phyloP scores from a whole-genome alignment of 1,140 invertebrate species.

The Drosophila pruinosa region DNA sequence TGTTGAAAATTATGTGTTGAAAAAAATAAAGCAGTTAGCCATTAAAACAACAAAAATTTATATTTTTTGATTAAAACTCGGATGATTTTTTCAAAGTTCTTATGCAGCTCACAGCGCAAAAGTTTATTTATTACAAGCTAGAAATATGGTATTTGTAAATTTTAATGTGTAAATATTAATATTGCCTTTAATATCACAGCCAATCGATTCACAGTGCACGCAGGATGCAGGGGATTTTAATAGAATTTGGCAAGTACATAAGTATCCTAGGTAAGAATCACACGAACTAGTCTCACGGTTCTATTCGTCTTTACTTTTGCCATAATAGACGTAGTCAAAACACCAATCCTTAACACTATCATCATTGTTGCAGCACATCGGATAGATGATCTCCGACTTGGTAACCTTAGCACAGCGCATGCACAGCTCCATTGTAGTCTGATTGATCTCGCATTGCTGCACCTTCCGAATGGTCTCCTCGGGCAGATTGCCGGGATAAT shows the following conservation, averaged over 20 bases:
- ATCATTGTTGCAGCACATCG: slow-evolving; percentile 83
- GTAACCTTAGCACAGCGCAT: slow-evolving; percentile 84
- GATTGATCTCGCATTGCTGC: slow-evolving; percentile 66
- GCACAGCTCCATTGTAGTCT: slow-evolving; percentile 79
- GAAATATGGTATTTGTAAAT: slow-evolving; percentile 12
- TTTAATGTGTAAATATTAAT: slow-evolving; percentile 36
- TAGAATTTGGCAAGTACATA: slow-evolving; percentile 18
- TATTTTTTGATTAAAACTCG: not conserved
- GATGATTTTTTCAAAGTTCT: not conserved
- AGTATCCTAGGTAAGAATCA: not conserved
- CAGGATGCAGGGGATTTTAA: slow-evolving; percentile 18
- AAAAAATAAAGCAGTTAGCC: no score
- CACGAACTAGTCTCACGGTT: not conserved
- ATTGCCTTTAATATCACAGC: slow-evolving; percentile 67
- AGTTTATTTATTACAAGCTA: slow-evolving; percentile 51
- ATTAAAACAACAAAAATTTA: no score
- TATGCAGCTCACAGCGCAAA: not conserved
- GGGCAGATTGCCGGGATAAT: slow-evolving; percentile 63
- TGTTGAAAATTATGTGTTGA: no score
- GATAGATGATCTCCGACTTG: slow-evolving; percentile 83
- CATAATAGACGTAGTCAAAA: slow-evolving; percentile 71
- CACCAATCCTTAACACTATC: slow-evolving; percentile 83
- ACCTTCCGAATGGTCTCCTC: slow-evolving; percentile 67
- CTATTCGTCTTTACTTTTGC: slow-evolving; percentile 34
- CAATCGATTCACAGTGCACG: slow-evolving; percentile 45